Percentiles rank a stretch among this genome's conserved stretches.
These are phyloP conservation scores for Callocephalon fimbriatum DNA, from an alignment of 2,113 vertebrate species.

Conservation along the genomic window DNA sequence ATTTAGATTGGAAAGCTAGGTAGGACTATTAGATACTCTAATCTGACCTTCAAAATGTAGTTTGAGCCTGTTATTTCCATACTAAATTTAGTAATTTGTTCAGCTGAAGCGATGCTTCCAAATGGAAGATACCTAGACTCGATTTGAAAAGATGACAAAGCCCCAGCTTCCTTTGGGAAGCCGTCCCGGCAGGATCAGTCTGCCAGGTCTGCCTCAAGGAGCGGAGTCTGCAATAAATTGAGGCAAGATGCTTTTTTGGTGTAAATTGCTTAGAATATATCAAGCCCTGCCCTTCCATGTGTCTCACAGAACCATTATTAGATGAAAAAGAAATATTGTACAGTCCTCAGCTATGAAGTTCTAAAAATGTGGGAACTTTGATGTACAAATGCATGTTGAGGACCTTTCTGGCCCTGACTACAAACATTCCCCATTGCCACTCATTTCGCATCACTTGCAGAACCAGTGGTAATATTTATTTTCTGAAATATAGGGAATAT, in stretches of 20 bases:
- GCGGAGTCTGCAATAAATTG: accelerated
- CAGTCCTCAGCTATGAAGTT: not conserved
- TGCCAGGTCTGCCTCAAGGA: not conserved
- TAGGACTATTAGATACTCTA: not conserved
- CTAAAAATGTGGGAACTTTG: not conserved
- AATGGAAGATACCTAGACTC: not conserved
- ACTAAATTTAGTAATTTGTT: not conserved
- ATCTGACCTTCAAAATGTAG: not conserved
- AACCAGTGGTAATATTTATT: not conserved
- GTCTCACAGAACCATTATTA: not conserved
- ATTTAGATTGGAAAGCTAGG: not conserved
- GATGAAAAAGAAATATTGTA: not conserved
- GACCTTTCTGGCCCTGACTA: not conserved
- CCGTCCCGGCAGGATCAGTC: accelerated
- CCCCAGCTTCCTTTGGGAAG: not conserved
- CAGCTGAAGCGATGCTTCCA: not conserved
- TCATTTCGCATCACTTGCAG: not conserved
- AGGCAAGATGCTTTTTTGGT: not conserved
- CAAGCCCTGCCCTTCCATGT: not conserved
- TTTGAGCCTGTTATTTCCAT: not conserved
- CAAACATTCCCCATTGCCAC: not conserved
- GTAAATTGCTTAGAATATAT: not conserved
- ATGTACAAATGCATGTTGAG: not conserved
- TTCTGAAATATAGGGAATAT: not conserved
- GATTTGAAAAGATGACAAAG: accelerated